phyloP scores from a whole-genome alignment of 2,113 vertebrate genomes.

The Calyptomena viridis region DNA sequence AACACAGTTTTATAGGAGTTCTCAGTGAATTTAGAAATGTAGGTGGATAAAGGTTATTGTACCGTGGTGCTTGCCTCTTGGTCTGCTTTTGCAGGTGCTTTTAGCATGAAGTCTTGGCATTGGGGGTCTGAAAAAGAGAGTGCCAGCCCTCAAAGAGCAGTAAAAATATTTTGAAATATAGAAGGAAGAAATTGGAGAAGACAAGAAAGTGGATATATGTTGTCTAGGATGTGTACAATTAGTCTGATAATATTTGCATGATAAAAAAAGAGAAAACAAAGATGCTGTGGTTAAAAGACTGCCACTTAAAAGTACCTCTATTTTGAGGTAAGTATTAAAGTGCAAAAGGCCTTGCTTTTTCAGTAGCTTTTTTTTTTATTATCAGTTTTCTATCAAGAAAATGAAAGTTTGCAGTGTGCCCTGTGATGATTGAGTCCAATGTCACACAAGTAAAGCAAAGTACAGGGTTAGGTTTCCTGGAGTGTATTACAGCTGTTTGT shows the following conservation, averaged over 20 bases:
- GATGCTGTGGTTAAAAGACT: not conserved
- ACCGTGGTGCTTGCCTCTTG: not conserved
- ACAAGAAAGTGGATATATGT: not conserved
- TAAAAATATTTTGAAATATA: not conserved
- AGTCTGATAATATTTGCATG: not conserved
- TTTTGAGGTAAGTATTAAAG: not conserved
- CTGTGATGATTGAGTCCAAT: not conserved
- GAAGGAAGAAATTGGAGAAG: not conserved
- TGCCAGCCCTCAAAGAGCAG: not conserved
- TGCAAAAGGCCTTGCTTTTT: not conserved
- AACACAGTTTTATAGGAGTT: rapidly evolving
- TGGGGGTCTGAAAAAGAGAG: not conserved
- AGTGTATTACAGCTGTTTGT: not conserved
- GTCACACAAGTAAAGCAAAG: not conserved
- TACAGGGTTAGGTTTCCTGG: not conserved
- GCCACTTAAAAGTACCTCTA: not conserved
- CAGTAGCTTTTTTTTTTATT: not conserved
- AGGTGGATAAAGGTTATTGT: rapidly evolving
- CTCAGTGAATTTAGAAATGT: not conserved
- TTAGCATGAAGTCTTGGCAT: rapidly evolving
- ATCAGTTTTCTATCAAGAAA: not conserved
- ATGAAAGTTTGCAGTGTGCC: not conserved
- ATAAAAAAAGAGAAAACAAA: not conserved
- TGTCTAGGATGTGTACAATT: not conserved
- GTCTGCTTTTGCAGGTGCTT: not conserved